Conservation (phyloP, 2,888 invertebrate species). For the Xestia c-nigrum region DNA sequence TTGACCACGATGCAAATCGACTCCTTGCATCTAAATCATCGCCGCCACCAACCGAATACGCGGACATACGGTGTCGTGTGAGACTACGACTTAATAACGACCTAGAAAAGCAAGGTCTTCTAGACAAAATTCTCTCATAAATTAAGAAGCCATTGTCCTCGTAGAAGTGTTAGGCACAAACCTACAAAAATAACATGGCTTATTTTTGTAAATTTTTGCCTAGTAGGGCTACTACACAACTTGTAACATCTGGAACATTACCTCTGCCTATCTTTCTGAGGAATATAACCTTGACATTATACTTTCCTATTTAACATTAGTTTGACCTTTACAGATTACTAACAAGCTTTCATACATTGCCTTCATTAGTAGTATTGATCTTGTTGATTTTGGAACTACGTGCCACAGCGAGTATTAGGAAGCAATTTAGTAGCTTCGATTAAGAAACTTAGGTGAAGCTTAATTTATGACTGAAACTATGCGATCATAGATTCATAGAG, state of each 20-base stretch:
- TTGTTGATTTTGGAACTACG: conserved; percentile 31
- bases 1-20: too few relatives aligned
- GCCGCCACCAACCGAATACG: too few relatives aligned
- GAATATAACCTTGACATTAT: background rate
- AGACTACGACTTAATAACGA: too few relatives aligned
- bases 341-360: background rate
- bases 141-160: too few relatives aligned
- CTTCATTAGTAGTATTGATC: conserved; percentile 29
- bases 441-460: conserved; percentile 7
- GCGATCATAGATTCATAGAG: background rate
- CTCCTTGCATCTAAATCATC: too few relatives aligned
- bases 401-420: conserved; percentile 9
- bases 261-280: background rate
- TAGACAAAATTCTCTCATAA: too few relatives aligned
- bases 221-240: too few relatives aligned
- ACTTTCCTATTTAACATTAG: background rate
- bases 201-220: too few relatives aligned
- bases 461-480: background rate
- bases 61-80: too few relatives aligned
- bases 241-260: background rate
- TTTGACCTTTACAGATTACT: background rate
- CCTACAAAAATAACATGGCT: too few relatives aligned
- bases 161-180: too few relatives aligned
- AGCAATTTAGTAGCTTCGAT: conserved; percentile 24
- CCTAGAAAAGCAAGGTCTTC: too few relatives aligned